Evolutionary conservation across 2,113 vertebrate genomes (phyloP).

Genomic region (Gadus macrocephalus): DNA sequence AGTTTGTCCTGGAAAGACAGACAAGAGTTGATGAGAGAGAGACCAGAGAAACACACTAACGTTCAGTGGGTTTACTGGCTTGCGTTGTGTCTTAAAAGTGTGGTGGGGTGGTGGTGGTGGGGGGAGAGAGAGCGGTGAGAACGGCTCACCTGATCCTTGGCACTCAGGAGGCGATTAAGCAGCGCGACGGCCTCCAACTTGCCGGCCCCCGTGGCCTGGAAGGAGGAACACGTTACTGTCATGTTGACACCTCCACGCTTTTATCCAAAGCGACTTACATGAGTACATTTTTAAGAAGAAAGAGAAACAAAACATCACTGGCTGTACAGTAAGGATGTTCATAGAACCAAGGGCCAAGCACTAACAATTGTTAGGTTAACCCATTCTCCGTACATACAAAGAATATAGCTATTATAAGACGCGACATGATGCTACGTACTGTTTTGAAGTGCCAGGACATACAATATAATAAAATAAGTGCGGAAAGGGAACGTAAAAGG

Average conservation of each 20-base stretch:
- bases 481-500: no score
- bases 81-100: background rate
- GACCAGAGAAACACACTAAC: constrained; percentile 7
- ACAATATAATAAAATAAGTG: background rate
- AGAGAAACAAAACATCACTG: no score
- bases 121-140: background rate
- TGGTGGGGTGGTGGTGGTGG: no score
- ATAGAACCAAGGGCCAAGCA: no score
- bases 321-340: no score
- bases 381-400: no score
- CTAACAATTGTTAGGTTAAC: no score
- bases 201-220: constrained; percentile 76
- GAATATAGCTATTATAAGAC: no score
- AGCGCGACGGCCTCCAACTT: constrained; percentile 64
- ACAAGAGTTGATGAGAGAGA: constrained; percentile 30
- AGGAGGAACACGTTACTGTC: background rate
- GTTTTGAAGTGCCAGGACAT: no score
- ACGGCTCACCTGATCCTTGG: constrained; percentile 49
- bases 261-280: no score
- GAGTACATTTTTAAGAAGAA: no score
- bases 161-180: constrained; percentile 41
- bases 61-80: background rate
- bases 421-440: no score
- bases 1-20: constrained; percentile 53
- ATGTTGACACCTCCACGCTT: background rate